phyloP scores from a whole-genome alignment of 2,888 invertebrate genomes.

The Limenitis camilla region DNA sequence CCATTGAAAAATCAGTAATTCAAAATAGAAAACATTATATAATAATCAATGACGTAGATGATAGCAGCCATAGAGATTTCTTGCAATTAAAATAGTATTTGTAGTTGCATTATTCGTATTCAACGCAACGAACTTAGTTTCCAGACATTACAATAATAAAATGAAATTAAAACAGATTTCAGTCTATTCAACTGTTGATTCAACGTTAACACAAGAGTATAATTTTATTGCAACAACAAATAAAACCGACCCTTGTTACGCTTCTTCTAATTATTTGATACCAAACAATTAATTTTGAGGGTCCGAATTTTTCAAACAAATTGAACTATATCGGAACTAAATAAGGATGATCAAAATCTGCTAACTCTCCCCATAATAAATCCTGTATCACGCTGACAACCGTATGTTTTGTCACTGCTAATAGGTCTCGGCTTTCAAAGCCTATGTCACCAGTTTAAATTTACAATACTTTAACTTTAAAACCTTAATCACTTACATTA shows the following conservation, averaged over 20 bases:
- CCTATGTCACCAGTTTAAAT: conserved; percentile 40
- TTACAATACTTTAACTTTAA: background rate
- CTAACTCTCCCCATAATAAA: conserved; percentile 41
- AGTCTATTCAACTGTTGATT: background rate
- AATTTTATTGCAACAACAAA: conserved; percentile 29
- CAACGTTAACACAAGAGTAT: conserved; percentile 9
- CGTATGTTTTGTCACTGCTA: conserved; percentile 63
- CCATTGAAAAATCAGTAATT: too few relatives aligned
- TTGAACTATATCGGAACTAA: conserved; percentile 16
- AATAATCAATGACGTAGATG: too few relatives aligned
- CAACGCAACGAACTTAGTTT: too few relatives aligned
- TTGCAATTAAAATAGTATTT: too few relatives aligned
- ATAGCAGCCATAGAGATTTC: too few relatives aligned
- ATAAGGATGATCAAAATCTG: conserved; percentile 20
- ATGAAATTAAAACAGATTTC: background rate
- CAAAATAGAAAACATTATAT: too few relatives aligned
- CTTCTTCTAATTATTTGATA: conserved; percentile 52
- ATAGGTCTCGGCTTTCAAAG: conserved; percentile 58
- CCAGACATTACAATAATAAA: background rate
- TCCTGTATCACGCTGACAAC: conserved; percentile 60
- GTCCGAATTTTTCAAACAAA: conserved; percentile 11
- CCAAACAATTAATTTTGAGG: conserved; percentile 25
- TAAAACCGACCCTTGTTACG: conserved; percentile 41
- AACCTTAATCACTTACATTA: background rate
- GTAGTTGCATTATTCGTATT: too few relatives aligned